Percentiles rank a stretch among this genome's conserved stretches.
Conservation (phyloP, 2,113 vertebrate species). For the Penelope pileata region DNA sequence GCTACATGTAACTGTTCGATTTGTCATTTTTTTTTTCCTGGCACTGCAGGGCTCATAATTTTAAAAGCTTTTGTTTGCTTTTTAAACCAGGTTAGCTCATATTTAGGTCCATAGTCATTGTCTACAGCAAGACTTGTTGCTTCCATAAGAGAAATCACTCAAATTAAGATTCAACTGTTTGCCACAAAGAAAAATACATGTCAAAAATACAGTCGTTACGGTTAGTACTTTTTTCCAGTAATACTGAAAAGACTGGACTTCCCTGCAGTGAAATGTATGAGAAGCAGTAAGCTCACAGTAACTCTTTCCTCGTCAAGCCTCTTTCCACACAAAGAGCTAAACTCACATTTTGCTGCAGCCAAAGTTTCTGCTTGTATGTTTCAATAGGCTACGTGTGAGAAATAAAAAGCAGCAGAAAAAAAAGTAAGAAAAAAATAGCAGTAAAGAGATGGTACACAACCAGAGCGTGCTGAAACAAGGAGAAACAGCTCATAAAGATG, state of each 20-base stretch:
- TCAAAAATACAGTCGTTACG: background rate
- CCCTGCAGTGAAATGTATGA: background rate
- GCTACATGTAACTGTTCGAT: background rate
- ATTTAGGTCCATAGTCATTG: background rate
- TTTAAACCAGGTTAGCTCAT: background rate
- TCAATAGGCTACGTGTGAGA: background rate
- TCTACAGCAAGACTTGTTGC: background rate
- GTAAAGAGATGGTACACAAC: background rate
- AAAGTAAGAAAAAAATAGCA: background rate
- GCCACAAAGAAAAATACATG: background rate
- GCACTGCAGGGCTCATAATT: background rate
- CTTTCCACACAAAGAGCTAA: background rate
- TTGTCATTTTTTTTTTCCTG: background rate
- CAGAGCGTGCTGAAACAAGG: background rate
- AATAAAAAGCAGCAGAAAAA: background rate
- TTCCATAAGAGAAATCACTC: background rate
- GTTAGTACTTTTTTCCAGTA: background rate
- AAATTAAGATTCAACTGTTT: background rate
- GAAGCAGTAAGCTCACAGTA: background rate
- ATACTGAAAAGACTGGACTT: background rate
- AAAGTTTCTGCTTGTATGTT: background rate
- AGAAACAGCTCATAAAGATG: background rate
- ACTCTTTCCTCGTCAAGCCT: background rate
- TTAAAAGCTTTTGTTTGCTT: background rate
- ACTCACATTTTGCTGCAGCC: background rate